Conservation (phyloP, 2,797 vertebrate species). For the Brachyalestes nurse region DNA sequence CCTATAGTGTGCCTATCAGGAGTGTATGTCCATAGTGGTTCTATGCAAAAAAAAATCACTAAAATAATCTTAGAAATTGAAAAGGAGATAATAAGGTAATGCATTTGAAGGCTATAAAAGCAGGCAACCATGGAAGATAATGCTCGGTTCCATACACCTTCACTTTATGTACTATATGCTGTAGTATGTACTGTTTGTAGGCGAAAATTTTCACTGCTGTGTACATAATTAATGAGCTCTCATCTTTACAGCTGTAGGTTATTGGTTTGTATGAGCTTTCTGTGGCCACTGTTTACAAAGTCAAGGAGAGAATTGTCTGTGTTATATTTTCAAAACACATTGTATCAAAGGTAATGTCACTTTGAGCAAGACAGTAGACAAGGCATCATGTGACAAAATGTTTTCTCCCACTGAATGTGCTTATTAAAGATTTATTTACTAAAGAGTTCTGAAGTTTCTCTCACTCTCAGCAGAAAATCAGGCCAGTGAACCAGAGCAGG, state of each 20-base stretch:
- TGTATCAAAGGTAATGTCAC: constrained; percentile 23
- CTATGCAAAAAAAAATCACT: too few species aligned
- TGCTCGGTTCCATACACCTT: constrained; percentile 3
- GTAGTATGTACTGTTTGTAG: background rate
- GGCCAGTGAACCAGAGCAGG: background rate
- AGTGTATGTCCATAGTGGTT: too few species aligned
- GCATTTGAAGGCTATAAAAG: background rate
- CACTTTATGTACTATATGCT: constrained; percentile 26
- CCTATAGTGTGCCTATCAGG: too few species aligned
- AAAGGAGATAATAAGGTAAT: background rate
- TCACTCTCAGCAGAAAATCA: background rate
- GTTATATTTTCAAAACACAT: background rate
- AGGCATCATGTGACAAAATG: constrained; percentile 49
- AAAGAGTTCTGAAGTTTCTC: background rate
- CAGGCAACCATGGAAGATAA: background rate
- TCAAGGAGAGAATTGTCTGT: constrained; percentile 1
- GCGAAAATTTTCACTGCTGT: background rate
- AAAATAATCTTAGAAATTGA: too few species aligned
- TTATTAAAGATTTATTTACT: constrained; percentile 72
- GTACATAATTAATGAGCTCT: background rate
- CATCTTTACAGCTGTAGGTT: background rate
- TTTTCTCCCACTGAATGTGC: constrained; percentile 62
- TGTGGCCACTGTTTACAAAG: constrained; percentile 5
- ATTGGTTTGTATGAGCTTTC: constrained; percentile 3
- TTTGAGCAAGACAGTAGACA: constrained; percentile 31